Evolutionary conservation across 2,113 vertebrate species (phyloP).

Genomic region (Aptenodytes forsteri): DNA sequence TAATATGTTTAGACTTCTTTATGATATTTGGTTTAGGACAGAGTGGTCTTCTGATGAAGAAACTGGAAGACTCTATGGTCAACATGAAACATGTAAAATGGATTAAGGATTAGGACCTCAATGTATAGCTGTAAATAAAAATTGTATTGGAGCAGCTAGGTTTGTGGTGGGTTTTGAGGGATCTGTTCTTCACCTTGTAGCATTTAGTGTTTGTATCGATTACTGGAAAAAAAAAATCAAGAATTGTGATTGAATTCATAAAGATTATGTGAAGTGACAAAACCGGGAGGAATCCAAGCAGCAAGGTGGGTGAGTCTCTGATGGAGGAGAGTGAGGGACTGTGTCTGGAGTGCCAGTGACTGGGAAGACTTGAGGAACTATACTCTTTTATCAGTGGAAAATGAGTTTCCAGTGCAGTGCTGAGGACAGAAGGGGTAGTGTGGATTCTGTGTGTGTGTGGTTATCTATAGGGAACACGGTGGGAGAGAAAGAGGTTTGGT

Average conservation of each 20-base stretch:
- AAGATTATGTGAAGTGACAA: neutral
- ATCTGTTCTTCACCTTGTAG: neutral
- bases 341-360: neutral
- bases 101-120: neutral
- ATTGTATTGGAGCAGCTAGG: neutral
- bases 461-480: accelerated
- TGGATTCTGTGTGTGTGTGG: neutral
- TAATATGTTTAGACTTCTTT: neutral
- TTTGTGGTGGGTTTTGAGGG: neutral
- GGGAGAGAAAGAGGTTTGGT: neutral
- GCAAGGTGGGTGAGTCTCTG: neutral
- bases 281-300: neutral
- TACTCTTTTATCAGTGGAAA: neutral
- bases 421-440: neutral
- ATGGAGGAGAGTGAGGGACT: neutral
- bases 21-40: neutral
- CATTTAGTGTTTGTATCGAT: neutral
- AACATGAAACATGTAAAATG: accelerated
- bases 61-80: neutral
- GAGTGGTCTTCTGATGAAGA: neutral
- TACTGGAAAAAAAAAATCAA: neutral
- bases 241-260: neutral
- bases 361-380: neutral
- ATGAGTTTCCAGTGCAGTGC: neutral
- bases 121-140: neutral